Evolutionary conservation across 2,888 invertebrate genomes (phyloP).

Genomic region (Tetheella fluctuosa): DNA sequence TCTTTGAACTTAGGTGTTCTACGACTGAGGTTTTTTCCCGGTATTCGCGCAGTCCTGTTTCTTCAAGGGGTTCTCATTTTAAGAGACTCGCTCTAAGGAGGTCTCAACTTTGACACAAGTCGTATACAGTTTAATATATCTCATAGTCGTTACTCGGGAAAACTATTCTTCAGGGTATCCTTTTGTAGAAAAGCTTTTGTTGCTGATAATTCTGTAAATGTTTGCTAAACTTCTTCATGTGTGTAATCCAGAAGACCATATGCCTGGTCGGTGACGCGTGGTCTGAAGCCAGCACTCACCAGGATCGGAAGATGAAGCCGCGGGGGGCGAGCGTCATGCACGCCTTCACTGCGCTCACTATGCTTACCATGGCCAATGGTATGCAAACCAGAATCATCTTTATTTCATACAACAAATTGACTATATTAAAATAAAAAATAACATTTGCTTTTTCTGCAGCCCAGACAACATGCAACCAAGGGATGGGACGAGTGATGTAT

Average conservation of each 20-base stretch:
- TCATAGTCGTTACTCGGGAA: too few relatives aligned
- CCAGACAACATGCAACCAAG: constrained; percentile 96
- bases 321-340: constrained; percentile 88
- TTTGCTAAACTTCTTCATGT: neutral
- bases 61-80: too few relatives aligned
- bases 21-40: too few relatives aligned
- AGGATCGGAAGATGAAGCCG: constrained; percentile 78
- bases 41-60: too few relatives aligned
- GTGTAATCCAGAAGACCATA: constrained; percentile 56
- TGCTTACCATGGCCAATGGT: constrained; percentile 93
- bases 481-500: constrained; percentile 93
- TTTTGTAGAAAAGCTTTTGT: too few relatives aligned
- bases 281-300: constrained; percentile 37
- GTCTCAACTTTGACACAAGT: too few relatives aligned
- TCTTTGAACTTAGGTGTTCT: too few relatives aligned
- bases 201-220: neutral
- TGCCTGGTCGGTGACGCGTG: constrained; percentile 71
- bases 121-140: too few relatives aligned
- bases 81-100: too few relatives aligned
- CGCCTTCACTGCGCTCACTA: constrained; percentile 93
- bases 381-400: constrained; percentile 36
- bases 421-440: neutral
- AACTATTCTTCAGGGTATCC: too few relatives aligned
- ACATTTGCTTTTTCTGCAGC: constrained; percentile 75
- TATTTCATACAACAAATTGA: neutral